Percentiles rank a stretch among this genome's conserved stretches.
Conservation (phyloP, 2,113 vertebrate genomes). For the Cololabis saira region DNA sequence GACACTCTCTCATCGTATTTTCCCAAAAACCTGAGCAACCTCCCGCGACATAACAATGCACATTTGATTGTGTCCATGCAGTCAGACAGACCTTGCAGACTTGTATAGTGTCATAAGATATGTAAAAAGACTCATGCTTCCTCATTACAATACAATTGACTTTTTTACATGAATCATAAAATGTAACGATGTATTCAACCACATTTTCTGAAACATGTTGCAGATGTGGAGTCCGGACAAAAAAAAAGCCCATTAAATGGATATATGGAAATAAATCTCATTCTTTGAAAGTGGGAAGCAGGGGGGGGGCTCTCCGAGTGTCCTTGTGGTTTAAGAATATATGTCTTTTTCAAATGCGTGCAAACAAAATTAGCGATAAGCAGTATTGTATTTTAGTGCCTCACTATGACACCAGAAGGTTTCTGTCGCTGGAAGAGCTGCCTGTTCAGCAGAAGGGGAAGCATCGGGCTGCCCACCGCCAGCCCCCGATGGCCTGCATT, state of each 20-base stretch:
- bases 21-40: too few relatives aligned
- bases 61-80: too few relatives aligned
- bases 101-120: too few relatives aligned
- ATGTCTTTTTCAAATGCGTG: not conserved
- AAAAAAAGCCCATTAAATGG: not conserved
- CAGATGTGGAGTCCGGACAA: not conserved
- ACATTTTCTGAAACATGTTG: too few relatives aligned
- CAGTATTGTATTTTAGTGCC: slow-evolving; percentile 49
- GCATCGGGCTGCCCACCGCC: slow-evolving; percentile 32
- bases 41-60: too few relatives aligned
- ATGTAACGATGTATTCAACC: too few relatives aligned
- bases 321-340: not conserved
- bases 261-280: not conserved
- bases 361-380: slow-evolving; percentile 27
- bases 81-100: too few relatives aligned
- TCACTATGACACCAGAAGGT: slow-evolving; percentile 39
- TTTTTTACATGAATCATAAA: too few relatives aligned
- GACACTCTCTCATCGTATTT: too few relatives aligned
- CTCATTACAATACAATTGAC: too few relatives aligned
- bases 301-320: not conserved
- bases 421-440: slow-evolving; percentile 38
- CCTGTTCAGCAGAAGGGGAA: slow-evolving; percentile 31
- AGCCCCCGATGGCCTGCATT: slow-evolving; percentile 54
- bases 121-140: too few relatives aligned
- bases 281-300: not conserved